These are phyloP conservation scores for Drosophila buzzatii DNA, from an alignment of 2,888 invertebrate species.

Conservation along the genomic window DNA sequence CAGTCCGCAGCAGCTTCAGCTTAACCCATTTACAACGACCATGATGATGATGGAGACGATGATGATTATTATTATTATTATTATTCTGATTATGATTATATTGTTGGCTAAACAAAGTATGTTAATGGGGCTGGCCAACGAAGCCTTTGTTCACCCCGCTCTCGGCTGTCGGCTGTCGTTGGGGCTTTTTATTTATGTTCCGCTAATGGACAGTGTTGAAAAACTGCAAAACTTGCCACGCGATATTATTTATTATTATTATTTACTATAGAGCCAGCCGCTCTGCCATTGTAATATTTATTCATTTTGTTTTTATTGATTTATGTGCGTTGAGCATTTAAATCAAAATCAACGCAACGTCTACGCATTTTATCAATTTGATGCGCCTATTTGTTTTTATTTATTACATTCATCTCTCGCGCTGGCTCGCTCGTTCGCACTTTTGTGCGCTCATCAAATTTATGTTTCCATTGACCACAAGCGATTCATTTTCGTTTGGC, in stretches of 20 bases:
- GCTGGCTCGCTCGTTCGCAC: constrained; percentile 2
- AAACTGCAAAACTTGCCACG: constrained; percentile 57
- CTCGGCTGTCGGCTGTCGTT: constrained; percentile 8
- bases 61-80: constrained; percentile 41
- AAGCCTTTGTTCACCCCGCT: constrained; percentile 30
- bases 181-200: constrained; percentile 64
- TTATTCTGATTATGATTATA: constrained; percentile 60
- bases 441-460: constrained; percentile 39
- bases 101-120: constrained; percentile 66
- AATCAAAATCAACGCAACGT: constrained; percentile 70
- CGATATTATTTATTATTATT: constrained; percentile 71
- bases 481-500: constrained; percentile 74
- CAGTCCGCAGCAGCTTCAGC: constrained; percentile 41
- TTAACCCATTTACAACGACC: constrained; percentile 66
- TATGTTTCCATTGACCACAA: constrained; percentile 72
- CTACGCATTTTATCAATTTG: constrained; percentile 76
- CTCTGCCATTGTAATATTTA: constrained; percentile 62
- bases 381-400: constrained; percentile 75
- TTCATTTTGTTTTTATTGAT: constrained; percentile 72
- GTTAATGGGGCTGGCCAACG: constrained; percentile 64
- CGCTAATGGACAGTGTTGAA: constrained; percentile 71
- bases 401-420: constrained; percentile 57
- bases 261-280: constrained; percentile 23
- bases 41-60: neutral
- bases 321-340: constrained; percentile 66